Evolutionary conservation across 2,797 vertebrate species (phyloP).

Genomic region (Synaphobranchus kaupii): DNA sequence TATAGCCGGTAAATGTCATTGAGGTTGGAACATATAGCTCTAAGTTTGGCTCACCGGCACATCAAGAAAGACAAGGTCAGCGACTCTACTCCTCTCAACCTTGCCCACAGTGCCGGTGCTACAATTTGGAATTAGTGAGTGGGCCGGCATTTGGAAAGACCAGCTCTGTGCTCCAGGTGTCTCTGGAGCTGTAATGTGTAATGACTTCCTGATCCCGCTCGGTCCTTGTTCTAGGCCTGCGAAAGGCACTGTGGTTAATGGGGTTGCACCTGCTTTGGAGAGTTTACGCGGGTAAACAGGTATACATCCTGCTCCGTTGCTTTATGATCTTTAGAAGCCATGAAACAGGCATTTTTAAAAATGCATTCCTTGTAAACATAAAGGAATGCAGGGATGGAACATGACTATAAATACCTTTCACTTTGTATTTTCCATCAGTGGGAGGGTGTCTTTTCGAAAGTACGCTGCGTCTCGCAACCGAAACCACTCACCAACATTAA

Average conservation of each 20-base stretch:
- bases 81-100: neutral
- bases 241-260: neutral
- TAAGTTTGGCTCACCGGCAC: neutral
- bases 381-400: slow-evolving; percentile 40
- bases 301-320: slow-evolving; percentile 20
- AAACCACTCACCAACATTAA: slow-evolving; percentile 31
- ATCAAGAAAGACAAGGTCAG: neutral
- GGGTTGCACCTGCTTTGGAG: neutral
- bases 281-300: neutral
- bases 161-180: neutral
- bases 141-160: neutral
- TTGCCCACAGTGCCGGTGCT: neutral
- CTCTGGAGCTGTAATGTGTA: neutral
- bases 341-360: neutral
- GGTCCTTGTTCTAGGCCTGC: neutral
- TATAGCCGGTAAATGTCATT: neutral
- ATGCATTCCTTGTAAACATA: neutral
- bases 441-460: slow-evolving; percentile 35
- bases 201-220: neutral
- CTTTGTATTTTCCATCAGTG: slow-evolving; percentile 35
- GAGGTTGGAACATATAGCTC: slow-evolving; percentile 16
- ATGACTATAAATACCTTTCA: slow-evolving; percentile 41
- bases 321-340: too few relatives aligned
- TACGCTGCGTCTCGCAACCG: slow-evolving; percentile 40
- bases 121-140: slow-evolving; percentile 22